Percentiles rank a stretch among this genome's conserved stretches.
Conservation (phyloP, 1,140 invertebrate genomes). For the Physella acuta region DNA sequence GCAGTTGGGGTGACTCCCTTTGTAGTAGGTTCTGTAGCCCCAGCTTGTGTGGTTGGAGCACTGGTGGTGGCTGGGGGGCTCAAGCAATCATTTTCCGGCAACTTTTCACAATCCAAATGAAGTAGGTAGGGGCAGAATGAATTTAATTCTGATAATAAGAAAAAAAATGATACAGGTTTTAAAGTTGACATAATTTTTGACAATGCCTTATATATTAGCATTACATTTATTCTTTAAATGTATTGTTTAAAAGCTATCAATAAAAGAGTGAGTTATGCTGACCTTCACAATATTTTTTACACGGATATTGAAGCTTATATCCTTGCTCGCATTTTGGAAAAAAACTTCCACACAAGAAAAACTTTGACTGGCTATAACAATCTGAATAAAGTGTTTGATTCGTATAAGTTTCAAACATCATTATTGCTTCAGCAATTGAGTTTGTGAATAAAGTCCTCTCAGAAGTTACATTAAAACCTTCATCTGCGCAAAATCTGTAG, state of each 20-base stretch:
- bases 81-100: too few species aligned
- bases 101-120: too few species aligned
- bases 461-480: constrained; percentile 14
- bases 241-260: neutral
- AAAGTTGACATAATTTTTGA: too few species aligned
- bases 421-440: neutral
- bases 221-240: neutral
- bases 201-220: too few species aligned
- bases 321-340: constrained; percentile 22
- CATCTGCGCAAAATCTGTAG: neutral
- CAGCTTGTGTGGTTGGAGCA: too few species aligned
- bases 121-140: too few species aligned
- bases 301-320: constrained; percentile 11
- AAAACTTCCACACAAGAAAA: constrained; percentile 26
- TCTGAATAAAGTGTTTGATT: constrained; percentile 3
- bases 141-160: too few species aligned
- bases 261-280: neutral
- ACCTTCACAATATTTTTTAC: constrained; percentile 24
- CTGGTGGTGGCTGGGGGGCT: too few species aligned
- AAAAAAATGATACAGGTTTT: too few species aligned
- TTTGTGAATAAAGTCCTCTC: constrained; percentile 10
- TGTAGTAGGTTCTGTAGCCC: too few species aligned
- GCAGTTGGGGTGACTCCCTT: too few species aligned
- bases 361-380: constrained; percentile 16
- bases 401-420: constrained; percentile 17